These are phyloP conservation scores for Dynastes hyllus DNA, from an alignment of 2,888 invertebrate genomes.

Conservation along the genomic window DNA sequence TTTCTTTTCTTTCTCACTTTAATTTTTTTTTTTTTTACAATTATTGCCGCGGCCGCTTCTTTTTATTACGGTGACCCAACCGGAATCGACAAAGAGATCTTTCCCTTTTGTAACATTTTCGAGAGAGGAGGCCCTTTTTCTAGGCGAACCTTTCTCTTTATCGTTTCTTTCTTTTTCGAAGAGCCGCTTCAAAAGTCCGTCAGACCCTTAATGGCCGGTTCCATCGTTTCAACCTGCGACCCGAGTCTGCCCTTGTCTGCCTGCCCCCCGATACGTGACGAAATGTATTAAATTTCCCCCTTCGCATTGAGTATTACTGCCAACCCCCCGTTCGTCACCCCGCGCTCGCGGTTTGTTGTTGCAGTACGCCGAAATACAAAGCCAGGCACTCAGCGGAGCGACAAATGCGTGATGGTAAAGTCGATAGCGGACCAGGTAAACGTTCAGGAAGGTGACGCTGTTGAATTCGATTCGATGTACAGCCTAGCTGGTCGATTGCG, in stretches of 20 bases:
- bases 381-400: not conserved
- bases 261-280: slow-evolving; percentile 16
- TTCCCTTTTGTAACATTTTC: slow-evolving; percentile 30
- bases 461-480: slow-evolving; percentile 9
- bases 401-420: slow-evolving; percentile 23
- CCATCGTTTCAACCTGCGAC: slow-evolving; percentile 20
- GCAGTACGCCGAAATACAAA: slow-evolving; percentile 17
- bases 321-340: slow-evolving; percentile 4
- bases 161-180: slow-evolving; percentile 9
- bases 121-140: not conserved
- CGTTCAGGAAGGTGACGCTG: not conserved
- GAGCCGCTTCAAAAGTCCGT: slow-evolving; percentile 3
- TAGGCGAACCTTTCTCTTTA: slow-evolving; percentile 12
- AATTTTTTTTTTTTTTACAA: not conserved
- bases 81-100: slow-evolving; percentile 29
- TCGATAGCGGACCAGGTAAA: slow-evolving; percentile 12
- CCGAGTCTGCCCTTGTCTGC: not conserved
- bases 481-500: slow-evolving; percentile 20
- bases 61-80: slow-evolving; percentile 10
- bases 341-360: slow-evolving; percentile 9
- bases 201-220: slow-evolving; percentile 26
- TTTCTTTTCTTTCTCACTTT: not conserved
- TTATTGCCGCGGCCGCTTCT: not conserved
- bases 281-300: slow-evolving; percentile 29
- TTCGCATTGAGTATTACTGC: slow-evolving; percentile 3